These are phyloP conservation scores for Rallus crepitans DNA, from an alignment of 2,797 vertebrate genomes.

Conservation along the genomic window DNA sequence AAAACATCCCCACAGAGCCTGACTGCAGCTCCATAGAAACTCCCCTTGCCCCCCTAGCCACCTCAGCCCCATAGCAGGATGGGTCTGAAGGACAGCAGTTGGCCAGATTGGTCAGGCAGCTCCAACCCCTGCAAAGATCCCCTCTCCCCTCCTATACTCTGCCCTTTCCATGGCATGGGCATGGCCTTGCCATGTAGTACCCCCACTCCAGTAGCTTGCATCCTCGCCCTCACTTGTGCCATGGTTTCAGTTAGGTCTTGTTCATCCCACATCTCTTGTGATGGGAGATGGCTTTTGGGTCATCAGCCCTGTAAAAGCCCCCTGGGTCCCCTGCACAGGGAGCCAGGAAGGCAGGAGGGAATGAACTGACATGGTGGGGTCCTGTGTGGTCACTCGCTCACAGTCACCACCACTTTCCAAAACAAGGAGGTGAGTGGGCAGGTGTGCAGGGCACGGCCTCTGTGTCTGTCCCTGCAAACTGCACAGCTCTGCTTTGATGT, in stretches of 20 bases:
- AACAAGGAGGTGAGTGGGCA: background rate
- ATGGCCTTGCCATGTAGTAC: no score
- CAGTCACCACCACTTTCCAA: background rate
- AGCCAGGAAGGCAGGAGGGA: background rate
- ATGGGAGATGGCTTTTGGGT: background rate
- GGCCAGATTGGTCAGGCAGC: background rate
- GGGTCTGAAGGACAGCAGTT: background rate
- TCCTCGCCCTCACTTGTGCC: background rate
- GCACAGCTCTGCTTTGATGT: slow-evolving; percentile 16
- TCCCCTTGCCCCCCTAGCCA: background rate
- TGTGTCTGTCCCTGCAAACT: background rate
- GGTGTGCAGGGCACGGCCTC: background rate
- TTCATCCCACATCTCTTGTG: background rate
- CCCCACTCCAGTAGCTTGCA: background rate
- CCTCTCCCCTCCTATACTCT: background rate
- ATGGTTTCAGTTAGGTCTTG: background rate
- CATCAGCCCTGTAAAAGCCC: background rate
- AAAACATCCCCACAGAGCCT: background rate
- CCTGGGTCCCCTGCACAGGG: fast-evolving
- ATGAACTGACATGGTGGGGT: background rate
- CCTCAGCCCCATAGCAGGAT: background rate
- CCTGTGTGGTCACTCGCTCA: background rate
- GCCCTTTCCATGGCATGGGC: no score
- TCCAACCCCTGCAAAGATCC: background rate
- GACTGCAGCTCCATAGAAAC: background rate